Conservation (phyloP, 2,797 vertebrate species). For the Okamejei kenojei region DNA sequence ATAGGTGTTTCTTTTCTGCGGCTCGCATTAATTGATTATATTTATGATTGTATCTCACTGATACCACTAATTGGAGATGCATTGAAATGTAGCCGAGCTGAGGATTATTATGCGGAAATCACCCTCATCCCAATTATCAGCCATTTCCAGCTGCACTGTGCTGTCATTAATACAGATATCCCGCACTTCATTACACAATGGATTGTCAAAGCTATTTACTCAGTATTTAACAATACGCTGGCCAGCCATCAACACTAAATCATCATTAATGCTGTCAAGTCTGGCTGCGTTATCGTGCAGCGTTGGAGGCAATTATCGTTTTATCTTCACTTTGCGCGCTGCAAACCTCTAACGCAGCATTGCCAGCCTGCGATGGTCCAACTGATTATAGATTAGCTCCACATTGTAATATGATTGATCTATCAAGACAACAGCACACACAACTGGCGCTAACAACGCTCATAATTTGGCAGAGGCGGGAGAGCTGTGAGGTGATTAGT, state of each 20-base stretch:
- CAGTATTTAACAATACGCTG: constrained; percentile 36
- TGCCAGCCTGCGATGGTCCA: not conserved
- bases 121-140: constrained; percentile 25
- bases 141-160: constrained; percentile 24
- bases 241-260: constrained; percentile 28
- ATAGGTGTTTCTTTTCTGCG: not conserved
- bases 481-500: not conserved
- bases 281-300: constrained; percentile 8
- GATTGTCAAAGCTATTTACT: constrained; percentile 38
- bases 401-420: not conserved
- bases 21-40: constrained; percentile 32
- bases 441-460: not conserved
- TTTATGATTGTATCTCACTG: constrained; percentile 36
- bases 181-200: constrained; percentile 37
- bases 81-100: not conserved
- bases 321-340: not conserved
- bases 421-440: not conserved
- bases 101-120: not conserved
- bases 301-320: constrained; percentile 20
- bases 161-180: constrained; percentile 26
- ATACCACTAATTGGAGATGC: not conserved
- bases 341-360: not conserved
- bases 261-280: constrained; percentile 34
- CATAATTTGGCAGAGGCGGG: not conserved
- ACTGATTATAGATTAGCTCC: not conserved